phyloP scores from a whole-genome alignment of 2,797 vertebrate species.

The Falco rusticolus region DNA sequence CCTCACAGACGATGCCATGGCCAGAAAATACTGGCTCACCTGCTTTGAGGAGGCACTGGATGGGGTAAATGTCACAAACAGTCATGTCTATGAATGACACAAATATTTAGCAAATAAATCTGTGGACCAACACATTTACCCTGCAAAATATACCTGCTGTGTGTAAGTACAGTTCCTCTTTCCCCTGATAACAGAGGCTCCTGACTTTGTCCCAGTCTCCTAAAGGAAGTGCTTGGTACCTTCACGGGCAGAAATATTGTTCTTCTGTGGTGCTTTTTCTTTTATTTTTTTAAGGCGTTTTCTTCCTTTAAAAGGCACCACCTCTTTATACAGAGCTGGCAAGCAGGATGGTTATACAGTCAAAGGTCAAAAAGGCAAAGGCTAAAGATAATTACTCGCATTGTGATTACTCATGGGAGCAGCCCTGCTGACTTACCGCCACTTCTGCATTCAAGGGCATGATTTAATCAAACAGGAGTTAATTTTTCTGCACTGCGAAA shows the following conservation, averaged over 20 bases:
- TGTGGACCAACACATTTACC: neutral
- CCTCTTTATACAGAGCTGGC: neutral
- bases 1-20: constrained; percentile 90
- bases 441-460: neutral
- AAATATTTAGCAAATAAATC: neutral
- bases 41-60: constrained; percentile 98
- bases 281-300: neutral
- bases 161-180: neutral
- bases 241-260: neutral
- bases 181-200: neutral
- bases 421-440: neutral
- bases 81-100: no score
- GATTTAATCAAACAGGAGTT: neutral
- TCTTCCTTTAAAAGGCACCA: neutral
- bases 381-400: neutral
- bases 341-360: neutral
- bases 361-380: neutral
- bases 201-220: neutral
- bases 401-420: neutral
- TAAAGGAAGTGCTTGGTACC: neutral
- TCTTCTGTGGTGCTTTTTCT: neutral
- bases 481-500: neutral
- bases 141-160: neutral
- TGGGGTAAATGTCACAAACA: constrained; percentile 80
- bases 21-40: constrained; percentile 95